Evolutionary conservation across 2,888 invertebrate genomes (phyloP).

Genomic region (Latheticus oryzae): DNA sequence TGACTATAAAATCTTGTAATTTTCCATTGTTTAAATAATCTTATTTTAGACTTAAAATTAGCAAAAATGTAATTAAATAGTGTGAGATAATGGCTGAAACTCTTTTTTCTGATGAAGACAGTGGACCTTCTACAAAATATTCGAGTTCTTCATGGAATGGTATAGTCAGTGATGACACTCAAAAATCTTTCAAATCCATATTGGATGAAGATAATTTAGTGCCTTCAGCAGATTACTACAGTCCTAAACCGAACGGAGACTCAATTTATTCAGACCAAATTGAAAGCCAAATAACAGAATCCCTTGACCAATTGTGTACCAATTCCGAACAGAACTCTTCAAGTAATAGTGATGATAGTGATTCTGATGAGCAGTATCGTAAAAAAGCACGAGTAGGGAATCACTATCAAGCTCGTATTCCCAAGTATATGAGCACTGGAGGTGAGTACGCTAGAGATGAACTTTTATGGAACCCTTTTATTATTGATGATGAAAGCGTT

Average conservation of each 20-base stretch:
- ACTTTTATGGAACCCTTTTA: conserved; percentile 36
- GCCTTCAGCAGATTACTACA: conserved; percentile 21
- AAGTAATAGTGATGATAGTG: conserved; percentile 15
- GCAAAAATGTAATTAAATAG: background rate
- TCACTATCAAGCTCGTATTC: conserved; percentile 41
- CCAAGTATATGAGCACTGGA: conserved; percentile 27
- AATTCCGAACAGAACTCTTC: conserved; percentile 9
- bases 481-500: conserved; percentile 29
- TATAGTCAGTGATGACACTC: conserved; percentile 1
- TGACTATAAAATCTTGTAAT: background rate
- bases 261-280: conserved; percentile 10
- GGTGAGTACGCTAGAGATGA: conserved; percentile 29
- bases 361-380: conserved; percentile 23
- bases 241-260: conserved; percentile 13
- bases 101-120: conserved; percentile 36
- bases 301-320: conserved; percentile 34
- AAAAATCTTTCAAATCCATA: conserved; percentile 7
- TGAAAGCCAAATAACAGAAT: conserved; percentile 31
- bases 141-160: conserved; percentile 8
- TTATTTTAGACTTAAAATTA: background rate
- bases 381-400: conserved; percentile 39
- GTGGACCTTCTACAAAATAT: conserved; percentile 27
- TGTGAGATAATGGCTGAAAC: conserved; percentile 26
- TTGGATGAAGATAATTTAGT: conserved; percentile 29
- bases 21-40: background rate